Conservation (phyloP, 2,888 invertebrate species). For the Sphaeridia pumilis region DNA sequence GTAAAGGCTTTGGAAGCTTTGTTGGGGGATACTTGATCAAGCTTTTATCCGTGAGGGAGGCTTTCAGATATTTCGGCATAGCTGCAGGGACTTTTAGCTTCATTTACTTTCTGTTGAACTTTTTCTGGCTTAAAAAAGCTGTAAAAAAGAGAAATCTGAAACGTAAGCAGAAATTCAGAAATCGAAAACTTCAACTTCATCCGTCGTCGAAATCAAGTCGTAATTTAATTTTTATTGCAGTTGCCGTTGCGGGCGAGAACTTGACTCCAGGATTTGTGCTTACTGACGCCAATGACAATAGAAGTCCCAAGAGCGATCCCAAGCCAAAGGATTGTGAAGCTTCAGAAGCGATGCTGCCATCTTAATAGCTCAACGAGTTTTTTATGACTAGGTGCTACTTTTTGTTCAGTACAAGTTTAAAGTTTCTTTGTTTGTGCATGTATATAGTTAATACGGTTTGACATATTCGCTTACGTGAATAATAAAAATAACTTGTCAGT, state of each 20-base stretch:
- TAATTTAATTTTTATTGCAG: not conserved
- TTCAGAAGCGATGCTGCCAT: slow-evolving; percentile 10
- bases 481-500: no score
- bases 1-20: slow-evolving; percentile 69
- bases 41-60: slow-evolving; percentile 60
- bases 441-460: not conserved
- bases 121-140: slow-evolving; percentile 53
- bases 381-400: no score
- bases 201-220: not conserved
- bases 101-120: slow-evolving; percentile 57
- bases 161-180: slow-evolving; percentile 5
- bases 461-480: not conserved
- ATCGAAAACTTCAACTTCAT: not conserved
- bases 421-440: not conserved
- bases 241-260: slow-evolving; percentile 1
- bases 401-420: slow-evolving; percentile 1
- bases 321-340: not conserved
- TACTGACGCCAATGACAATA: slow-evolving; percentile 11
- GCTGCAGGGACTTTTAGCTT: slow-evolving; percentile 59
- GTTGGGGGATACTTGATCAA: slow-evolving; percentile 66
- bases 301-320: slow-evolving; percentile 1
- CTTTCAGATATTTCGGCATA: slow-evolving; percentile 67
- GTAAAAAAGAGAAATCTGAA: slow-evolving; percentile 15
- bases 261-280: not conserved
- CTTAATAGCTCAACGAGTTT: no score